Base-by-base conservation (phyloP, 2,888 invertebrate species). In the Hirtodrosophila histrioides region DNA sequence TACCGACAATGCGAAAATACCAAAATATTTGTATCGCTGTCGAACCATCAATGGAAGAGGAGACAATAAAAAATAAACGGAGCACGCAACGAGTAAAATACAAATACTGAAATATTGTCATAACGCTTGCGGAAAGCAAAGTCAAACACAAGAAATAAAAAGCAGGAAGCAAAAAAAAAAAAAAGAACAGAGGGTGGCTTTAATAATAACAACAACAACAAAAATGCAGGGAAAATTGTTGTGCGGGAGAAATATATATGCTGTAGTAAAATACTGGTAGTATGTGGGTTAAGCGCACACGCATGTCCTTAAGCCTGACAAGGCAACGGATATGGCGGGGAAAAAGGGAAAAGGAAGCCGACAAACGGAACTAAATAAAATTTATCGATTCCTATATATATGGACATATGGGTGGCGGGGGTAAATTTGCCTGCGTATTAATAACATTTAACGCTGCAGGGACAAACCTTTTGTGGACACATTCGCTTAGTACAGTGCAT, bases 251-350 rank as follows among this genome's bases (percentile, higher is more conserved):
- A 17, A 17, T 17, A 46, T 17, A 46, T 24, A n/a, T 24, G 63
- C 49, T 64, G 50, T 66, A 55, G 54, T n/a, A 44, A 31, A 48
- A 43, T 57, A 41, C 60, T 12, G 56, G 33, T 12, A 54, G 33
- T 66, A 83, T 78, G 67, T 83, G 63, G 82, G 82, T 81, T 84
- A 81, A 83, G 74, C 80, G 75, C 74, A 67, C 76, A 78, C 74
- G 81, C 69, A 68, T 76, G 78, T 80, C 76, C 71, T 46, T 51
- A 5, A 67, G 41, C 41, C 51, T 50, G 55, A 65, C 66, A 57
- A 46, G 43, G 27, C 65, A 53, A 29, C 64, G 61, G 57, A 58
- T 50, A 35, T 7, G 12, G 11, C 3, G 17, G 1, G 6, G 9
- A 29, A 10, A 10, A 37, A 6, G 27, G 3, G 33, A 37, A 17